Conservation (phyloP, 2,797 vertebrate species). For the Squalus acanthias region DNA sequence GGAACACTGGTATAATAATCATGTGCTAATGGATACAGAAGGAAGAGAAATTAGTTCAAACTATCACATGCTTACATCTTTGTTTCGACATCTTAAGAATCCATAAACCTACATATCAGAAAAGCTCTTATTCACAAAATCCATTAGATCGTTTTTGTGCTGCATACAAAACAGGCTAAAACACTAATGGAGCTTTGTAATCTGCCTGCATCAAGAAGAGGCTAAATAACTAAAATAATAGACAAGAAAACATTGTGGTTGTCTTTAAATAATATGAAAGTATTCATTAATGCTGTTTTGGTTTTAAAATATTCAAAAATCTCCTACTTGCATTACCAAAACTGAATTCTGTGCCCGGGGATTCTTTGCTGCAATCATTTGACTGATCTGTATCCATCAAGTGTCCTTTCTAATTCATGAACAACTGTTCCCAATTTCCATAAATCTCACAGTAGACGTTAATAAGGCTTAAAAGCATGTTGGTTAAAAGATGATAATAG, state of each 20-base stretch:
- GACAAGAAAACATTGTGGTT: neutral
- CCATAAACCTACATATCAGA: conserved; percentile 24
- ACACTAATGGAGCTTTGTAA: conserved; percentile 2
- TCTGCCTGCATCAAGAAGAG: neutral
- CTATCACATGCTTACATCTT: neutral
- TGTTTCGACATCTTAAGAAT: conserved; percentile 1
- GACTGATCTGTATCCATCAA: conserved; percentile 38
- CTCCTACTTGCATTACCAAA: neutral
- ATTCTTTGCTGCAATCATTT: conserved; percentile 31
- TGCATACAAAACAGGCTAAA: neutral
- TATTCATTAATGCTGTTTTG: conserved; percentile 29
- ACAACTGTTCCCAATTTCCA: conserved; percentile 27
- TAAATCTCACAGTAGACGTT: conserved; percentile 36
- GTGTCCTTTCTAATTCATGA: conserved; percentile 34
- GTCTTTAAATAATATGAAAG: conserved; percentile 23
- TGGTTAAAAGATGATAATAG: conserved; percentile 38
- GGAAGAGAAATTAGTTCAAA: neutral
- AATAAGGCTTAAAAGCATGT: conserved; percentile 37
- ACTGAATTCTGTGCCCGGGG: neutral
- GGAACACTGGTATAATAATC: neutral
- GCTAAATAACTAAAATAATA: conserved; percentile 20
- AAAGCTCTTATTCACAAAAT: neutral
- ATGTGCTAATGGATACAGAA: neutral
- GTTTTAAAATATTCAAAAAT: conserved; percentile 24
- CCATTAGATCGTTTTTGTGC: conserved; percentile 9